Conservation (phyloP, 2,797 vertebrate species). For the Rhinogobio ventralis region DNA sequence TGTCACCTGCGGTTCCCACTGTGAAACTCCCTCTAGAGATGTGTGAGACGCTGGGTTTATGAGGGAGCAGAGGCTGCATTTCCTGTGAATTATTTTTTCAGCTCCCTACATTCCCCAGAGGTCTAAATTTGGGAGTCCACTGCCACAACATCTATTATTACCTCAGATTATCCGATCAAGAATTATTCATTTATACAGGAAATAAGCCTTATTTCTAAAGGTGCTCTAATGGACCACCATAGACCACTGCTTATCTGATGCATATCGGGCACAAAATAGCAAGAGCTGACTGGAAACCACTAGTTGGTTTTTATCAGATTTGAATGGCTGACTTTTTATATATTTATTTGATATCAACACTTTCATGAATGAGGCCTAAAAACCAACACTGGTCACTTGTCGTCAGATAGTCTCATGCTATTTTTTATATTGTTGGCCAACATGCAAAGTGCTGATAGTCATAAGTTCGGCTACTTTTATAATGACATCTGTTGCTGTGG, state of each 20-base stretch:
- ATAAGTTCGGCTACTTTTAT: too few species aligned
- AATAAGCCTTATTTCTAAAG: background rate
- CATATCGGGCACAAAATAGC: too few species aligned
- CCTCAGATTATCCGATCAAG: background rate
- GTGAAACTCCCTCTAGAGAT: constrained; percentile 65
- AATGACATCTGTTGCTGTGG: too few species aligned
- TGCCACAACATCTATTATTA: constrained; percentile 1
- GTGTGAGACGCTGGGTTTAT: constrained; percentile 70
- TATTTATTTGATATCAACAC: too few species aligned
- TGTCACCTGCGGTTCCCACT: constrained; percentile 58
- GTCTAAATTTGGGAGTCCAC: constrained; percentile 58
- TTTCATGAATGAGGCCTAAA: too few species aligned
- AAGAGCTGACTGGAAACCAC: background rate
- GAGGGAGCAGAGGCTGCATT: background rate
- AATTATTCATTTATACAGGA: background rate
- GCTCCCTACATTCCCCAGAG: constrained; percentile 63
- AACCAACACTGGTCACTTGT: too few species aligned
- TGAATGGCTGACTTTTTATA: too few species aligned
- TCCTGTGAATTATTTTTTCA: constrained; percentile 60
- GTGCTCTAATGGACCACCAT: background rate
- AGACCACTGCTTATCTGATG: background rate
- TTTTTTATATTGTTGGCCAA: too few species aligned
- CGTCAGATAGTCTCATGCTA: too few species aligned
- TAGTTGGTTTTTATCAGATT: too few species aligned
- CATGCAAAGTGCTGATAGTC: too few species aligned